A percentile compares a stretch with the other conserved stretches of the same genome.
These are phyloP conservation scores for Apodemia hepburni DNA, from an alignment of 2,888 invertebrate species.

Conservation along the genomic window DNA sequence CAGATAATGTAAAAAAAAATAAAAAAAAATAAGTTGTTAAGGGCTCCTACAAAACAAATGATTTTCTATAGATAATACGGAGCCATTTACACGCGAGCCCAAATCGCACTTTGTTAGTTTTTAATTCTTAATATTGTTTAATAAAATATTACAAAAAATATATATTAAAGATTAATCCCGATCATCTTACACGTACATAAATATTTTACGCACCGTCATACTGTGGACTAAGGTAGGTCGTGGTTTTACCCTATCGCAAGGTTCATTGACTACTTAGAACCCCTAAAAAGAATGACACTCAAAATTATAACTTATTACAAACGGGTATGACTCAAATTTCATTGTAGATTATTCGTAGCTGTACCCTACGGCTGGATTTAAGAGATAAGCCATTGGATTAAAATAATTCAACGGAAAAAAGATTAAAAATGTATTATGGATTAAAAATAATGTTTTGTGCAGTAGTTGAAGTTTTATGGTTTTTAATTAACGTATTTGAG, in stretches of 20 bases:
- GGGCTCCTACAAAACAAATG: too few species aligned
- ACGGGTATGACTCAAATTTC: slow-evolving; percentile 36
- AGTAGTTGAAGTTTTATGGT: neutral
- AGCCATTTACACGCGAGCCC: too few species aligned
- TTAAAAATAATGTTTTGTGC: slow-evolving; percentile 6
- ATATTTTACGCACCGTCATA: neutral
- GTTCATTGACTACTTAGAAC: slow-evolving; percentile 17
- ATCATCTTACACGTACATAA: neutral
- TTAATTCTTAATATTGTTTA: neutral
- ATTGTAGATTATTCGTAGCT: slow-evolving; percentile 22
- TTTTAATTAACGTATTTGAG: neutral
- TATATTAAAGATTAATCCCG: neutral
- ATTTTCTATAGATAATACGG: too few species aligned
- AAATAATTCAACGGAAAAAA: slow-evolving; percentile 12
- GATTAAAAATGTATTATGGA: slow-evolving; percentile 13
- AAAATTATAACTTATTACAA: slow-evolving; percentile 15
- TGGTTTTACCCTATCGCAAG: slow-evolving; percentile 14
- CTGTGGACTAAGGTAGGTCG: slow-evolving; percentile 12
- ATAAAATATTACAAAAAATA: neutral
- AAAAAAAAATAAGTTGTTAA: too few species aligned
- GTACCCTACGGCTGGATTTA: slow-evolving; percentile 10
- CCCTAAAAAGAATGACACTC: neutral
- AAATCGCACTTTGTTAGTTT: too few species aligned
- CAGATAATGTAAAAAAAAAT: too few species aligned
- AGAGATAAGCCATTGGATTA: slow-evolving; percentile 8